Evolutionary conservation across 2,113 vertebrate species (phyloP).

Genomic region (Mola mola): DNA sequence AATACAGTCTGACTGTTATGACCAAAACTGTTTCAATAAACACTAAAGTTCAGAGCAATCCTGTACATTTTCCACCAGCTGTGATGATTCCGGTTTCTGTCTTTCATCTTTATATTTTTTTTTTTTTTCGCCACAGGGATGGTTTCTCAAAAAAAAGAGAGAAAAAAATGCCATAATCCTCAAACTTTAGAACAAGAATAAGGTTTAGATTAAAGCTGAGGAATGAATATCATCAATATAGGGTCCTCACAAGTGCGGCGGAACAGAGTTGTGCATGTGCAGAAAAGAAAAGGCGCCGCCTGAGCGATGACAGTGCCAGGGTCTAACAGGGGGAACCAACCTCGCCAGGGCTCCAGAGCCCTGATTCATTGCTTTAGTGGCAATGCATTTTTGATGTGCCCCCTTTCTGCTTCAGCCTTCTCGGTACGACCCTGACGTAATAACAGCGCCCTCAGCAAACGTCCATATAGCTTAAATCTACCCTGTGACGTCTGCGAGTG

Average conservation of each 20-base stretch:
- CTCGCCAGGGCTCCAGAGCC: slow-evolving; percentile 45
- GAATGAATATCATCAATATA: slow-evolving; percentile 14
- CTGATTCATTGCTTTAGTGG: slow-evolving; percentile 61
- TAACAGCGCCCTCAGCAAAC: slow-evolving; percentile 64
- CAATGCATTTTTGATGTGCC: slow-evolving; percentile 76
- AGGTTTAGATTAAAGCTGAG: slow-evolving; percentile 14
- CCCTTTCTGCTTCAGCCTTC: slow-evolving; percentile 56
- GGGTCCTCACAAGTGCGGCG: slow-evolving; percentile 26
- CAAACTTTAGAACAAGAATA: slow-evolving; percentile 9
- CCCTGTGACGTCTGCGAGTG: slow-evolving; percentile 50
- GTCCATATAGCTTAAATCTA: slow-evolving; percentile 53
- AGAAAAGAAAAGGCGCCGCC: slow-evolving; percentile 35
- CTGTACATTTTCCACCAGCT: background rate
- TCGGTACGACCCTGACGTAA: slow-evolving; percentile 46
- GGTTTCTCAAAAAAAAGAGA: too few relatives aligned
- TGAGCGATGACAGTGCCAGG: slow-evolving; percentile 56
- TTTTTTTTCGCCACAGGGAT: too few relatives aligned
- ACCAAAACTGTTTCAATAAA: too few relatives aligned
- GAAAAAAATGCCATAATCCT: slow-evolving; percentile 24
- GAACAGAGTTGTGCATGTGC: slow-evolving; percentile 1
- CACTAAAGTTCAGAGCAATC: too few relatives aligned
- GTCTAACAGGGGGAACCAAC: slow-evolving; percentile 55
- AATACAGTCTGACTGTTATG: too few relatives aligned
- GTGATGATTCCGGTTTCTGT: background rate
- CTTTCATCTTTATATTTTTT: too few relatives aligned